Conservation (phyloP, 2,888 invertebrate genomes). For the Axea sp. region DNA sequence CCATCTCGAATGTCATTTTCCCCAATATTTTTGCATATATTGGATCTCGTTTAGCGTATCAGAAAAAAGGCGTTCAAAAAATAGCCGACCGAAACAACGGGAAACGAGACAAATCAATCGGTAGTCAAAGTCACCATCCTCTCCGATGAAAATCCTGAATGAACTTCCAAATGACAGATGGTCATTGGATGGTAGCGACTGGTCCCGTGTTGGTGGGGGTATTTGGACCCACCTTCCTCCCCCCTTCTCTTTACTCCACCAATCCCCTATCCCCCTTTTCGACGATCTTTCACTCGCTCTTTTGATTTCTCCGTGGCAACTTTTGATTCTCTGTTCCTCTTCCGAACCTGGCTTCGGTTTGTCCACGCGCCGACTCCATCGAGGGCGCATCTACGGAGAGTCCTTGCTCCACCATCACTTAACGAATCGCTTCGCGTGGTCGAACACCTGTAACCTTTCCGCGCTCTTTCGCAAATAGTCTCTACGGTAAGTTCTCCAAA, state of each 20-base stretch:
- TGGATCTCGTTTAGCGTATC: constrained; percentile 14
- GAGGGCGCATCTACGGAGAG: constrained; percentile 66
- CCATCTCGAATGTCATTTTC: too few relatives aligned
- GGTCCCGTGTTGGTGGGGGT: constrained; percentile 64
- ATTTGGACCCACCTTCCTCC: constrained; percentile 65
- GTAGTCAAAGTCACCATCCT: constrained; percentile 34
- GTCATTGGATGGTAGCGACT: constrained; percentile 66
- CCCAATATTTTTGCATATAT: constrained; percentile 4
- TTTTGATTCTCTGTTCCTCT: constrained; percentile 48
- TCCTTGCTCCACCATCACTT: constrained; percentile 62
- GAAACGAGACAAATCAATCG: constrained; percentile 53
- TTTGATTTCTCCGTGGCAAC: constrained; percentile 32
- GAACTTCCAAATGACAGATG: constrained; percentile 66
- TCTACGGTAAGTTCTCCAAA: constrained; percentile 5
- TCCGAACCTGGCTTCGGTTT: constrained; percentile 48
- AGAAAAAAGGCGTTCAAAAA: constrained; percentile 7
- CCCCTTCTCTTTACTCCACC: background rate
- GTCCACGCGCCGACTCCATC: constrained; percentile 70
- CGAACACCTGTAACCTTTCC: constrained; percentile 76
- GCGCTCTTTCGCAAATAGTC: constrained; percentile 5
- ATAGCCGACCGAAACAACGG: background rate
- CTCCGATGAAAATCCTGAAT: constrained; percentile 63
- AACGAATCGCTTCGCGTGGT: constrained; percentile 60
- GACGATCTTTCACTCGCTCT: constrained; percentile 54
- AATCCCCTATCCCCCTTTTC: constrained; percentile 16